Conservation (phyloP, 2,888 invertebrate genomes). For the Dryocosmus kuriphilus region DNA sequence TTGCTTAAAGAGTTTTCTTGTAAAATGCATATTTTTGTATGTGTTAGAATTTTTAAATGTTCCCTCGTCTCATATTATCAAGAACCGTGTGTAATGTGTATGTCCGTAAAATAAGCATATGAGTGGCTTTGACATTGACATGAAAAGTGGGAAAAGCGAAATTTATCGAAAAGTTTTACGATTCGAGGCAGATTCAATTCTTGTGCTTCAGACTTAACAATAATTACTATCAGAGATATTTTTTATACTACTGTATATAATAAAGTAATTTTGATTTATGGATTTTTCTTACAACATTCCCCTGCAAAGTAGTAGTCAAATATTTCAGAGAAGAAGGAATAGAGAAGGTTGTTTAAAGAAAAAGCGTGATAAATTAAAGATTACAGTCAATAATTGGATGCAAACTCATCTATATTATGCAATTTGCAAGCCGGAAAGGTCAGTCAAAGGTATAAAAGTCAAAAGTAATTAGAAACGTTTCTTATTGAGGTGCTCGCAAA, state of each 20-base stretch:
- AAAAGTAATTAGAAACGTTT: constrained; percentile 23
- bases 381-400: neutral
- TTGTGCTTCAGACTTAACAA: neutral
- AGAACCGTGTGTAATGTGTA: neutral
- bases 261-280: too few species aligned
- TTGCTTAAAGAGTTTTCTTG: too few species aligned
- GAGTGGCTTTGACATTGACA: neutral
- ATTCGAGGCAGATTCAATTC: neutral
- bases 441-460: neutral
- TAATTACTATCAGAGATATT: neutral
- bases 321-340: neutral
- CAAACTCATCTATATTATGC: neutral
- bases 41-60: neutral
- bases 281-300: neutral
- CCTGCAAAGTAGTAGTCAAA: neutral
- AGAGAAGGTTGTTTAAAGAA: neutral
- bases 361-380: neutral
- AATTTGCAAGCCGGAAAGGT: constrained; percentile 13
- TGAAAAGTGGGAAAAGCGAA: neutral
- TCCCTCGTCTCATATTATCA: neutral
- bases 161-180: neutral
- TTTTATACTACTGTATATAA: neutral
- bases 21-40: too few species aligned
- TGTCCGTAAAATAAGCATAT: neutral
- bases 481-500: neutral